Base-by-base conservation (phyloP, 2,113 vertebrate genomes). In the Climacteris rufus region DNA sequence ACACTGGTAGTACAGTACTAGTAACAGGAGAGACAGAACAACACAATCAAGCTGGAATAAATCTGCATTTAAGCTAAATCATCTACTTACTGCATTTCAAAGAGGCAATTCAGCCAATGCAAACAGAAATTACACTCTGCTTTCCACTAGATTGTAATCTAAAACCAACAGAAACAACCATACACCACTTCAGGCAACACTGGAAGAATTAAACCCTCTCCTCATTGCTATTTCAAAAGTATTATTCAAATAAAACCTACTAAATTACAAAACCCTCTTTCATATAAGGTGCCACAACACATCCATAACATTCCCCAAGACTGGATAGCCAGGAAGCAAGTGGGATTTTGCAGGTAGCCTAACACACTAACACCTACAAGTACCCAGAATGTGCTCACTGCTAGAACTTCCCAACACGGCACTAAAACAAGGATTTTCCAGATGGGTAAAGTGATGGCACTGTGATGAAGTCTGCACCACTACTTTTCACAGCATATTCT, bases 401-500 rank as follows among this genome's bases (percentile, higher is more conserved):
- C 39, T 47, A 42, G 45, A 84, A 28, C 56, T 90, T 94, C 47
- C 53, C 79, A 56, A 8, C 13, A 25, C 25, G 10, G 75, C 84
- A 35, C 59, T 45, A 59, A 81, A 91, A 18, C 76, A 74, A 37
- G 85, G 69, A 70, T 57, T 93, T 90, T 88, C 69, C 92, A 96
- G 92, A 80, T 4, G 53, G 79, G 40, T 12, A 28, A 83, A 74
- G 71, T 4, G 80, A 93, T 23, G 64, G 79, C 92, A 83, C 81
- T 49, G 39, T 45, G 90, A 80, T 89, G 33, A 74, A 86, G 33
- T 47, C 83, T 74, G 74, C 52, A 91, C 37, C 78, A 69, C 81
- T 61, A 54, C 76, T 94, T 89, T 66, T 91, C 90, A 93, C 87
- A 94, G 88, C 44, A 88, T 86, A 94, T 93, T 96, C 85, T 56